Conservation (phyloP, 2,888 invertebrate species). For the Brachypterus glaber region DNA sequence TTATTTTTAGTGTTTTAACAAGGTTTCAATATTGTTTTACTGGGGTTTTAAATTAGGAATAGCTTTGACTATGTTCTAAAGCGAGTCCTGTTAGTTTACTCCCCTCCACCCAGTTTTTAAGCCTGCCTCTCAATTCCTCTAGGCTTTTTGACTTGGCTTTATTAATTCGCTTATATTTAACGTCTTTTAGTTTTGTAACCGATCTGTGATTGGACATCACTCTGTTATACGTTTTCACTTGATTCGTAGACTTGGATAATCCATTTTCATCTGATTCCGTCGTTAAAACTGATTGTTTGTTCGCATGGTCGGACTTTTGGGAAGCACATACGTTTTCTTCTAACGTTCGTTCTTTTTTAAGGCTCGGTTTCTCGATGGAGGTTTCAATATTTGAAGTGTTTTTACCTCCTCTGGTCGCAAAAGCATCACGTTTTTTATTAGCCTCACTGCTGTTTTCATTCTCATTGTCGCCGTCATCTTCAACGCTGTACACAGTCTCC, state of each 20-base stretch:
- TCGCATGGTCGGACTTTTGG: conserved; percentile 22
- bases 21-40: too few species aligned
- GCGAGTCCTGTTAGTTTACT: conserved; percentile 57
- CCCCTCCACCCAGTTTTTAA: conserved; percentile 80
- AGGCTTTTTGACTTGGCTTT: conserved; percentile 84
- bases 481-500: conserved; percentile 79
- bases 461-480: conserved; percentile 55
- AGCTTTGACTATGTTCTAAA: conserved; percentile 52
- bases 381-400: conserved; percentile 26
- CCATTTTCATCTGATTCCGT: conserved; percentile 34
- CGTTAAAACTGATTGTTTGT: conserved; percentile 24
- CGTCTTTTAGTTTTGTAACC: conserved; percentile 84
- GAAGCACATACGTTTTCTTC: conserved; percentile 27
- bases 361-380: conserved; percentile 20
- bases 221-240: conserved; percentile 56
- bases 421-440: conserved; percentile 44
- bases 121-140: conserved; percentile 70
- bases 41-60: too few species aligned
- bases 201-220: conserved; percentile 87
- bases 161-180: conserved; percentile 83
- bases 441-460: conserved; percentile 42
- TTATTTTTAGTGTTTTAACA: too few species aligned
- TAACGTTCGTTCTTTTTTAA: conserved; percentile 25
- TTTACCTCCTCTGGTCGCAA: conserved; percentile 34
- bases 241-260: conserved; percentile 32